Conservation (phyloP, 2,797 vertebrate species). For the Lepilemur ruficaudatus region DNA sequence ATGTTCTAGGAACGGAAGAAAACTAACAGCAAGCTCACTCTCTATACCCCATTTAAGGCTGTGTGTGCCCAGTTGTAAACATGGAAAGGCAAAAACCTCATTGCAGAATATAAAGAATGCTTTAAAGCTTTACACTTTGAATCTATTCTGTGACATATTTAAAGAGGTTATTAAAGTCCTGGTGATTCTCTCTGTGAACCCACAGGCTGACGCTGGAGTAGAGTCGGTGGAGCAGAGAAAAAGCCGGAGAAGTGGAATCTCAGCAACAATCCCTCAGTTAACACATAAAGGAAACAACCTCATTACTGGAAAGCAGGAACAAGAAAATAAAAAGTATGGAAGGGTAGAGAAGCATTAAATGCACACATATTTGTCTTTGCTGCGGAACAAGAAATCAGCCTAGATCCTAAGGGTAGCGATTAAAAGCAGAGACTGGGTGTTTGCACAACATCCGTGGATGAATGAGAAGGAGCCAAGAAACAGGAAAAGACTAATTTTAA, state of each 20-base stretch:
- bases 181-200: not conserved
- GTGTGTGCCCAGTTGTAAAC: not conserved
- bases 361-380: conserved; percentile 44
- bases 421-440: conserved; percentile 52
- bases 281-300: conserved; percentile 34
- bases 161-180: conserved; percentile 37
- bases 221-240: conserved; percentile 45
- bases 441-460: not conserved
- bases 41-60: not conserved
- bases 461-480: conserved; percentile 11
- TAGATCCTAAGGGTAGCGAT: conserved; percentile 62
- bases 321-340: conserved; percentile 42
- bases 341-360: conserved; percentile 50
- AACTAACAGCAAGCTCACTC: not conserved
- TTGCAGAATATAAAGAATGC: not conserved
- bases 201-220: not conserved
- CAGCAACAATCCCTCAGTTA: conserved; percentile 44
- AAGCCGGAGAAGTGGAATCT: conserved; percentile 47
- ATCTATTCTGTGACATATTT: conserved; percentile 2
- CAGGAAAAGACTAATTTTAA: conserved; percentile 15
- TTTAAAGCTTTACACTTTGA: conserved; percentile 10
- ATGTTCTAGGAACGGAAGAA: not conserved
- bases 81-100: conserved; percentile 23
- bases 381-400: not conserved
- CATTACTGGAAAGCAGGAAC: conserved; percentile 55